phyloP scores from a whole-genome alignment of 2,797 vertebrate genomes.

The Urosaurus nigricauda region DNA sequence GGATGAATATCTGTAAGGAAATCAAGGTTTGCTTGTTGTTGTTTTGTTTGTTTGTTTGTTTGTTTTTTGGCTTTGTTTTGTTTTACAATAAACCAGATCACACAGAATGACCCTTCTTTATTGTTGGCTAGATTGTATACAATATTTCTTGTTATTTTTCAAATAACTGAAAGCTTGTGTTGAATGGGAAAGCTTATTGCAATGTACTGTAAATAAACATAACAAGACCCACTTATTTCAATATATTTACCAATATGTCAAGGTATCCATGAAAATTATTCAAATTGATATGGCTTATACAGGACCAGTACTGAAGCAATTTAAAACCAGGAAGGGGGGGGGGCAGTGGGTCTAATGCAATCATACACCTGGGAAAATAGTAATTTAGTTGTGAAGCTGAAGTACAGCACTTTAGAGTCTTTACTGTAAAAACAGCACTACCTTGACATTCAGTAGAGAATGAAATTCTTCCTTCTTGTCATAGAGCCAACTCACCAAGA shows the following conservation, averaged over 20 bases:
- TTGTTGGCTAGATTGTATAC: not conserved
- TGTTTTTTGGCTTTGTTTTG: too few relatives aligned
- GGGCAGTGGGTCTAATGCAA: slow-evolving; percentile 23
- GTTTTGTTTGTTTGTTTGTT: too few relatives aligned
- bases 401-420: slow-evolving; percentile 46
- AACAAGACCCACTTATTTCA: slow-evolving; percentile 50
- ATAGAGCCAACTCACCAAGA: slow-evolving; percentile 43
- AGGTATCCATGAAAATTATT: slow-evolving; percentile 45
- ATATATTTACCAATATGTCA: slow-evolving; percentile 57
- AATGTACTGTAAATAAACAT: slow-evolving; percentile 19
- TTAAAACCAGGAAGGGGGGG: slow-evolving; percentile 25
- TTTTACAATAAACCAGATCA: not conserved
- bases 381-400: slow-evolving; percentile 59
- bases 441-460: slow-evolving; percentile 51
- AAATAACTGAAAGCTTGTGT: slow-evolving; percentile 17
- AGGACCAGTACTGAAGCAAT: slow-evolving; percentile 34
- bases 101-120: not conserved
- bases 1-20: not conserved
- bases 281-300: slow-evolving; percentile 40
- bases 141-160: not conserved
- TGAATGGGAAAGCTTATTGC: not conserved
- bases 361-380: slow-evolving; percentile 61
- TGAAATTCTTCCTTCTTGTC: slow-evolving; percentile 60
- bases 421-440: slow-evolving; percentile 57
- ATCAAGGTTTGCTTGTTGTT: too few relatives aligned